phyloP scores from a whole-genome alignment of 2,888 invertebrate genomes.

The Hecatera dysodea region DNA sequence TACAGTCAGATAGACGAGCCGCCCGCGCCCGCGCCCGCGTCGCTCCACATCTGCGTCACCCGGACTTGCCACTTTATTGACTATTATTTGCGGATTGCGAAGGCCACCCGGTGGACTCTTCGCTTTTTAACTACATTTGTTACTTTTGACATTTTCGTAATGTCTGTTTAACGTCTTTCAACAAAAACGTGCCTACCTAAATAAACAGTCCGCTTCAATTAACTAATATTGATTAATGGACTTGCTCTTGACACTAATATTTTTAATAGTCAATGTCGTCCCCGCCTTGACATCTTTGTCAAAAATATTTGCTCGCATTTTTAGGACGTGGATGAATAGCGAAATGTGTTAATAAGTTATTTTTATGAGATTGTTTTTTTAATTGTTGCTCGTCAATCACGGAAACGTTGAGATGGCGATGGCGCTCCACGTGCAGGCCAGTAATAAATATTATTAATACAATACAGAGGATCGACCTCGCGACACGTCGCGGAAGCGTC shows the following conservation, averaged over 20 bases:
- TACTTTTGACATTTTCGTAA: conserved; percentile 63
- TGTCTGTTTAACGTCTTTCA: conserved; percentile 35
- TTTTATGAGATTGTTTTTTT: conserved; percentile 36
- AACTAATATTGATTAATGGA: conserved; percentile 54
- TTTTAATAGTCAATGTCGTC: conserved; percentile 46
- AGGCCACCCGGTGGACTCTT: conserved; percentile 79
- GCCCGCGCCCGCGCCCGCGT: conserved; percentile 75
- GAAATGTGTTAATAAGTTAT: conserved; percentile 13
- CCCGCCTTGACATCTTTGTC: conserved; percentile 55
- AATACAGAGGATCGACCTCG: conserved; percentile 73
- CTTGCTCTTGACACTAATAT: conserved; percentile 55
- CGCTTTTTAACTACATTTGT: conserved; percentile 65
- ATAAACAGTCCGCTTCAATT: conserved; percentile 40
- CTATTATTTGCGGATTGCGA: conserved; percentile 83
- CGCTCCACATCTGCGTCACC: conserved; percentile 79
- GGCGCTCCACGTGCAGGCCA: conserved; percentile 62
- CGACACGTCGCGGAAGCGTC: conserved; percentile 84
- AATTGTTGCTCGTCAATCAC: conserved; percentile 70
- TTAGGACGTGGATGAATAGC: conserved; percentile 21
- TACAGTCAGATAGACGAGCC: conserved; percentile 85
- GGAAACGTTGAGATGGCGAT: conserved; percentile 72
- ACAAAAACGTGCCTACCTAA: conserved; percentile 29
- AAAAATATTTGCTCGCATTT: conserved; percentile 51
- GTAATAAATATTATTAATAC: conserved; percentile 72
- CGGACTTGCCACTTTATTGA: conserved; percentile 84